These are phyloP conservation scores for Podocnemis expansa DNA, from an alignment of 2,113 vertebrate genomes.

Conservation along the genomic window DNA sequence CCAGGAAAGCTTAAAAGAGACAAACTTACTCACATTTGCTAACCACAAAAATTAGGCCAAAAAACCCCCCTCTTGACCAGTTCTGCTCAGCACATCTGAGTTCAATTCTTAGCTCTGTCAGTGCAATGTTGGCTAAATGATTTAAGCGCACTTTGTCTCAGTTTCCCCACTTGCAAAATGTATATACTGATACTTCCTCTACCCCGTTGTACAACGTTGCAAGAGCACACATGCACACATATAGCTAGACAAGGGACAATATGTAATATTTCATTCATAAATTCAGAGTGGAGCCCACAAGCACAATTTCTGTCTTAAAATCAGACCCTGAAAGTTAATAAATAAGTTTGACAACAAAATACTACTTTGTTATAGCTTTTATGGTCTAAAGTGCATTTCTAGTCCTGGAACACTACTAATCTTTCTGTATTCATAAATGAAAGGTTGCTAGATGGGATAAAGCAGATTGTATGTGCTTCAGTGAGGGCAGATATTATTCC, in stretches of 20 bases:
- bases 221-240: neutral
- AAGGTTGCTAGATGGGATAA: neutral
- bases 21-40: neutral
- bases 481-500: neutral
- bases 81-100: no score
- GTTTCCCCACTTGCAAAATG: neutral
- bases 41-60: no score
- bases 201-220: neutral
- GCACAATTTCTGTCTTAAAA: neutral
- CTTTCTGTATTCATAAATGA: neutral
- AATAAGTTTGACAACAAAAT: neutral
- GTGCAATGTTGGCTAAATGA: neutral
- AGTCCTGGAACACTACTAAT: neutral
- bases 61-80: no score
- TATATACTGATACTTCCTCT: neutral
- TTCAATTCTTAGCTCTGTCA: neutral
- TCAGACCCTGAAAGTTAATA: neutral
- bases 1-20: neutral
- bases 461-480: rapidly evolving
- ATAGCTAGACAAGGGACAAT: neutral
- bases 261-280: neutral
- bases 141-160: rapidly evolving
- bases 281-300: neutral
- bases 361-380: neutral
- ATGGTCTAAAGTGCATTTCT: neutral